Evolutionary conservation across 2,113 vertebrate species (phyloP).

Genomic region (Sinocyclocheilus maitianheensis): DNA sequence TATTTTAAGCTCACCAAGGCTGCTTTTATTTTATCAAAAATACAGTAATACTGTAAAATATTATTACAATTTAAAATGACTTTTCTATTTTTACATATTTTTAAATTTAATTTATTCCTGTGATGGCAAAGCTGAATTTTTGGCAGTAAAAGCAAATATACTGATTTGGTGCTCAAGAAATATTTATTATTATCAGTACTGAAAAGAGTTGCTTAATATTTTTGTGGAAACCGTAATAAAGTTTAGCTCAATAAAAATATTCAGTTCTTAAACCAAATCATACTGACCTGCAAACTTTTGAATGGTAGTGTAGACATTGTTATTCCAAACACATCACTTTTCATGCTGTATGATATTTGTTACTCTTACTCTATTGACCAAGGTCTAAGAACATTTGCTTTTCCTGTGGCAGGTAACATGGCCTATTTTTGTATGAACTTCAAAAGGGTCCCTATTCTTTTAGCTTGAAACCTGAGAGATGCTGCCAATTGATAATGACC

Average conservation of each 20-base stretch:
- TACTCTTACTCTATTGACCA: neutral
- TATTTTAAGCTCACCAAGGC: neutral
- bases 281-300: neutral
- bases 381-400: neutral
- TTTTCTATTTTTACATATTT: neutral
- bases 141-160: neutral
- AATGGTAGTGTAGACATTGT: neutral
- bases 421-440: slow-evolving; percentile 19
- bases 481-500: slow-evolving; percentile 30
- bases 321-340: neutral
- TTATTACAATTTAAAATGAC: neutral
- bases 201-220: neutral
- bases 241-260: neutral
- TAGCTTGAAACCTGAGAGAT: slow-evolving; percentile 16
- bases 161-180: neutral
- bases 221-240: neutral
- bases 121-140: neutral
- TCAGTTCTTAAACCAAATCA: neutral
- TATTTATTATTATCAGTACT: neutral
- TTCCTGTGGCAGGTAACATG: neutral
- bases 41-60: neutral
- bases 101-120: neutral
- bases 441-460: neutral
- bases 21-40: neutral
- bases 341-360: neutral